Conservation (phyloP, 2,797 vertebrate genomes). For the Gymnopithys bicolor region DNA sequence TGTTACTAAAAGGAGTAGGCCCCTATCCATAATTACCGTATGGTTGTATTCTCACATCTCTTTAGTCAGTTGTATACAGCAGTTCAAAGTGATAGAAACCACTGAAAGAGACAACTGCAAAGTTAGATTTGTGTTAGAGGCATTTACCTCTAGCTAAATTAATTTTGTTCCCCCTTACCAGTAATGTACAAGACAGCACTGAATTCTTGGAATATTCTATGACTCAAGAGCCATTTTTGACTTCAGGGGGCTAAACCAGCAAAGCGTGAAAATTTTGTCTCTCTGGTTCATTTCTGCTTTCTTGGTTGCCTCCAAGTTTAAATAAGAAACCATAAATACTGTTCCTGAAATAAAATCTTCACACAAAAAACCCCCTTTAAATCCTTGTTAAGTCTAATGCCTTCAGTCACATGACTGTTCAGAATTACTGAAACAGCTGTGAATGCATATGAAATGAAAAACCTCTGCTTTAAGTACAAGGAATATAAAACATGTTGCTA, state of each 20-base stretch:
- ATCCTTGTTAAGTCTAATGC: conserved; percentile 31
- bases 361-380: neutral
- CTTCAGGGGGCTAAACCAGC: conserved; percentile 1
- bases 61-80: neutral
- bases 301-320: conserved; percentile 19
- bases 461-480: neutral
- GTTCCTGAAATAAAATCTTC: conserved; percentile 22
- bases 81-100: neutral
- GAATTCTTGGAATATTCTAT: neutral
- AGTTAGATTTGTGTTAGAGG: conserved; percentile 1
- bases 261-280: conserved; percentile 23
- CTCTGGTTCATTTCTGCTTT: conserved; percentile 9
- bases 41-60: neutral
- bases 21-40: neutral
- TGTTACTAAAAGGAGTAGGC: neutral
- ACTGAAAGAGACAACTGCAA: neutral
- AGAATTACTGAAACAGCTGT: conserved; percentile 48
- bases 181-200: neutral
- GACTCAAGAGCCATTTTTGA: conserved; percentile 3
- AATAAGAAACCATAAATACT: conserved; percentile 43
- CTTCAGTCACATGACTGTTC: conserved; percentile 11
- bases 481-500: conserved; percentile 20
- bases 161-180: neutral
- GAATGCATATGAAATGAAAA: conserved; percentile 5
- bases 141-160: neutral